Base-by-base conservation (phyloP, 2,797 vertebrate species). In the Macrochelys suwanniensis region DNA sequence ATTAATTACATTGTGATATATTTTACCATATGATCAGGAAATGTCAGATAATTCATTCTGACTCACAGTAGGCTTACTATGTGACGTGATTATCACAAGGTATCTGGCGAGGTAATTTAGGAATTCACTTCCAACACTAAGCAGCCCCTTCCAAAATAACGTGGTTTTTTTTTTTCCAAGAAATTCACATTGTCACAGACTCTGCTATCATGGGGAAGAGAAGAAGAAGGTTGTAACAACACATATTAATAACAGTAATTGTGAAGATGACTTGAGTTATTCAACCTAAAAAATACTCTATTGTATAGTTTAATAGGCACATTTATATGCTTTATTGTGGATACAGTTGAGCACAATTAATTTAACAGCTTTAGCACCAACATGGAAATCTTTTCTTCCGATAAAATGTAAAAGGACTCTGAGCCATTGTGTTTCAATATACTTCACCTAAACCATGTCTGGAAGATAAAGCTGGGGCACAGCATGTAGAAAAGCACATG, bases 91-190 rank as follows among this genome's bases (percentile, higher is more conserved):
- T 97, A 98, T 96, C 95, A 84, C 71, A 97, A 94, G 90, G 93
- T 94, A 97, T 97, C 89, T 96, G 85, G 96, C 94, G 90, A 96
- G 77, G 81, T 82, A 96, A 92, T 97, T 95, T 86, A 93, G 81
- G 90, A 88, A 79, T 95, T 97, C 82, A 88, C 80, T 68, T 78
- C 15, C 89, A 87, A 89, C 79, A 85, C 51, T 88, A 96, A 95
- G 83, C 86, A 96, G 91, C 84, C 84, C 89, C 96, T 97, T 93
- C 76, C 47, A 97, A 97, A 97, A 97, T 89, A 97, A 94, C 89
- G 4, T 42, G 37, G 37, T 50, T 50, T 50, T 50, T 85, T 97
- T 97, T 82, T 78, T 86, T 92, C 93, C 61, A 86, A 96, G 89
- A 97, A 97, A 96, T 90, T 94, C 82, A 51, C 87, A 74, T 83